Evolutionary conservation across 2,888 invertebrate species (phyloP).

Genomic region (Pseudoips prasinana): DNA sequence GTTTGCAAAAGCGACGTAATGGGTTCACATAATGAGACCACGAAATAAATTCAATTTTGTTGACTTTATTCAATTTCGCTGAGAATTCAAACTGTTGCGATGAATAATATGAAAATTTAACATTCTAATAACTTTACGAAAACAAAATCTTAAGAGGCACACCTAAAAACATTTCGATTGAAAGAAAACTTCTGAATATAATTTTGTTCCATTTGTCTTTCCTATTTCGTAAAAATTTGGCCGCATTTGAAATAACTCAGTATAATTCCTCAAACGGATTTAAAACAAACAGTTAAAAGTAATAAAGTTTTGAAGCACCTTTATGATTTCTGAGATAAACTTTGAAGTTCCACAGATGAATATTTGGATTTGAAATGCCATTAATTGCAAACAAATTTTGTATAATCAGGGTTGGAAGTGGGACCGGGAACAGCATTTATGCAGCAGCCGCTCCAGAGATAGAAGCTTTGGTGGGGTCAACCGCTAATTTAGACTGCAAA

Average conservation of each 20-base stretch:
- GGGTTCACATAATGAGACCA: conserved; percentile 6
- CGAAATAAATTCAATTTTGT: conserved; percentile 20
- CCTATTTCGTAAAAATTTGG: conserved; percentile 10
- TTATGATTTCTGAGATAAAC: conserved; percentile 11
- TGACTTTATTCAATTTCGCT: conserved; percentile 11
- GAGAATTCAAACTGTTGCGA: conserved; percentile 12
- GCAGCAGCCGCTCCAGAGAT: conserved; percentile 71
- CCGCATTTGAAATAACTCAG: conserved; percentile 18
- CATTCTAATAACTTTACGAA: conserved; percentile 18
- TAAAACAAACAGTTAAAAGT: conserved; percentile 17
- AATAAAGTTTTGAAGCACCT: conserved; percentile 16
- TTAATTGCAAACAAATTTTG: conserved; percentile 8
- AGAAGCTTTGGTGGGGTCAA: conserved; percentile 71
- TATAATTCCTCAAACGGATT: conserved; percentile 18
- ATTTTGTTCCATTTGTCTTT: conserved; percentile 24
- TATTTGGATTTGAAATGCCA: too few relatives aligned
- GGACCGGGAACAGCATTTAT: conserved; percentile 65
- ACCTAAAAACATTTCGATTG: conserved; percentile 22
- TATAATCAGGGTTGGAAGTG: conserved; percentile 51
- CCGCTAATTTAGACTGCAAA: conserved; percentile 74
- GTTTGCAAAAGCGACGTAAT: conserved; percentile 13
- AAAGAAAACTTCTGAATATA: conserved; percentile 19
- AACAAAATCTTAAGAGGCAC: conserved; percentile 15
- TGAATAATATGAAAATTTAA: conserved; percentile 17
- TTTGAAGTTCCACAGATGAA: conserved; percentile 7